phyloP scores from a whole-genome alignment of 2,888 invertebrate species.

The Macrophya alboannulata region DNA sequence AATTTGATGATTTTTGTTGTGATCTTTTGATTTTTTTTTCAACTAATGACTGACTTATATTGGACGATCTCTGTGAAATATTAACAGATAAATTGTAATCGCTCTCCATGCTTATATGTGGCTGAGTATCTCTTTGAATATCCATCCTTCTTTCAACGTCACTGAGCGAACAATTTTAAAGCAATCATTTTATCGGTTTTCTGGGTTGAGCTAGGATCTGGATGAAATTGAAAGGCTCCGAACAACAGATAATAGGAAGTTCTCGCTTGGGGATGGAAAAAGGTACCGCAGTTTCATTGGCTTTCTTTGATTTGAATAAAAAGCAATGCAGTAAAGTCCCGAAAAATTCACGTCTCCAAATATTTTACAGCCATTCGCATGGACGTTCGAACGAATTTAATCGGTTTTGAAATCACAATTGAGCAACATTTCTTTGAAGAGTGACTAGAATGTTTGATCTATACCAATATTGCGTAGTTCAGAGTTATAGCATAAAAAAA shows the following conservation, averaged over 20 bases:
- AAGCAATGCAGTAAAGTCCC: neutral
- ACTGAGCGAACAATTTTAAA: neutral
- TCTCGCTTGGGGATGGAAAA: neutral
- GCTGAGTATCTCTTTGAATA: slow-evolving; percentile 11
- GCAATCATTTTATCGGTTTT: slow-evolving; percentile 2
- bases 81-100: neutral
- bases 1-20: neutral
- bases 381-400: neutral
- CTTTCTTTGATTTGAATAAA: neutral
- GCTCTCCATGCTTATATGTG: neutral
- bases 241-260: neutral
- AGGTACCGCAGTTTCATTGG: neutral
- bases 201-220: neutral
- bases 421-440: neutral
- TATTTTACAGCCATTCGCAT: neutral
- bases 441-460: neutral
- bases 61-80: neutral
- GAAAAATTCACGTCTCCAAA: neutral
- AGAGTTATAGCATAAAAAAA: neutral
- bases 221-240: neutral
- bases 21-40: neutral
- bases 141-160: neutral
- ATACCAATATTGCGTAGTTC: too few relatives aligned
- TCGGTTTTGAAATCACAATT: neutral
- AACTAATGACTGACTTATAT: neutral